Base-by-base conservation (phyloP, 2,113 vertebrate genomes). In the Eublepharis macularius region DNA sequence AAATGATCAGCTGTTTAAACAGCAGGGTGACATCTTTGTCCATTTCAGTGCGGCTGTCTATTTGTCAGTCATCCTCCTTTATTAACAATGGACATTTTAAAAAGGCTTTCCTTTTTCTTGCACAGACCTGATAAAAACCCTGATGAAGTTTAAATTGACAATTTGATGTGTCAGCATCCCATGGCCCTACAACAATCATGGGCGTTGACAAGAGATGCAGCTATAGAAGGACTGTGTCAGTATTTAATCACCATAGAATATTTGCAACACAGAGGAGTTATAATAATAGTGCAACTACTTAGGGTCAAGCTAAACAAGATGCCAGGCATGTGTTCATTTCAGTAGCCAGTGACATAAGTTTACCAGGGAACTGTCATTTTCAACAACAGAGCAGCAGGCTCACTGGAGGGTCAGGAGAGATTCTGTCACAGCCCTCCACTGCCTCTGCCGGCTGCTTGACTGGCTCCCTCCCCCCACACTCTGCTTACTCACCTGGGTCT, bases 11-110 rank as follows among this genome's bases (percentile, higher is more conserved):
- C 76, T 84, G 47, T 11, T 70, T 51, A 81, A 89, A 83, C 51
- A 2, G 0, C 34, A 57, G 45, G 24, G 65, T 21, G 66, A 69
- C 17, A 36, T 45, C n/a, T 16, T 0, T 2, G 17, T 26, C 54
- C 76, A 51, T 68, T 69, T 74, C 70, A 51, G 76, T 66, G 19
- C 45, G 29, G 32, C 45, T 1, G 4, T 32, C 29, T 21, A 69
- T 68, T 73, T n/a, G 34, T 43, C 81, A 83, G 21, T 80, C 76
- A 51, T 80, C 34, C 63, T 79, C 51, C n/a, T 36, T 89, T 77
- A n/a, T 54, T 65, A 68, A 75, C 19, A 47, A 12, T 41, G n/a
- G 21, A n/a, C 75, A 77, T n/a, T 29, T 2, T 32, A 60, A 6
- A 0, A 79, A 39, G 72, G 12, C 12, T 69, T 69, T 24, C 17